Evolutionary conservation across 2,888 invertebrate species (phyloP).

Genomic region (Formica aserva): DNA sequence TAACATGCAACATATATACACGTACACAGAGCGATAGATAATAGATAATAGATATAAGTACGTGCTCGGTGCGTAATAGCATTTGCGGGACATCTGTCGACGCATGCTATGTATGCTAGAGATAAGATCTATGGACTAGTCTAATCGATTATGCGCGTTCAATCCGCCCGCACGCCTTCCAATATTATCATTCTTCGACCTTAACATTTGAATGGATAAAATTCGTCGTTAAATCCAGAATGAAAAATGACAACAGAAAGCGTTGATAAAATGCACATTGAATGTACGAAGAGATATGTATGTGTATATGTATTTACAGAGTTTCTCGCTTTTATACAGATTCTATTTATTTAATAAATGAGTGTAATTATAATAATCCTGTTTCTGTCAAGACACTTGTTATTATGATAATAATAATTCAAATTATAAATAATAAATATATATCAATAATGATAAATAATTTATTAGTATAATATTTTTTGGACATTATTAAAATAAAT

Average conservation of each 20-base stretch:
- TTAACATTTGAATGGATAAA: conserved; percentile 7
- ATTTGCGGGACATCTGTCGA: conserved; percentile 67
- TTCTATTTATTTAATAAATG: background rate
- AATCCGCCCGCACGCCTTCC: conserved; percentile 13
- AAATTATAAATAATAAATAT: background rate
- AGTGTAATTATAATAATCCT: background rate
- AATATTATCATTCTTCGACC: conserved; percentile 17
- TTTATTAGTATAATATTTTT: background rate
- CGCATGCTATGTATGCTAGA: conserved; percentile 47
- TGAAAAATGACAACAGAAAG: background rate
- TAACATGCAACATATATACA: background rate
- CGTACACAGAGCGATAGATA: conserved; percentile 40
- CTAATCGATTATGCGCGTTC: conserved; percentile 61
- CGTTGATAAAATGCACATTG: background rate
- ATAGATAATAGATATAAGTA: conserved; percentile 54
- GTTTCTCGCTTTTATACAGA: background rate
- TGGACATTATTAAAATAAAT: background rate
- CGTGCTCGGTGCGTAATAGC: conserved; percentile 57
- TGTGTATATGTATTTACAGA: background rate
- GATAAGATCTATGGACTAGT: conserved; percentile 65
- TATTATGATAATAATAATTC: background rate
- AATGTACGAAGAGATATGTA: background rate
- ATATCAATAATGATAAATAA: background rate
- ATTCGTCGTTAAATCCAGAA: background rate
- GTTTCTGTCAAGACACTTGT: background rate